A percentile compares a stretch with the other conserved stretches of the same genome.
Evolutionary conservation across 2,113 vertebrate species (phyloP).

Genomic region (Xerus inauris): DNA sequence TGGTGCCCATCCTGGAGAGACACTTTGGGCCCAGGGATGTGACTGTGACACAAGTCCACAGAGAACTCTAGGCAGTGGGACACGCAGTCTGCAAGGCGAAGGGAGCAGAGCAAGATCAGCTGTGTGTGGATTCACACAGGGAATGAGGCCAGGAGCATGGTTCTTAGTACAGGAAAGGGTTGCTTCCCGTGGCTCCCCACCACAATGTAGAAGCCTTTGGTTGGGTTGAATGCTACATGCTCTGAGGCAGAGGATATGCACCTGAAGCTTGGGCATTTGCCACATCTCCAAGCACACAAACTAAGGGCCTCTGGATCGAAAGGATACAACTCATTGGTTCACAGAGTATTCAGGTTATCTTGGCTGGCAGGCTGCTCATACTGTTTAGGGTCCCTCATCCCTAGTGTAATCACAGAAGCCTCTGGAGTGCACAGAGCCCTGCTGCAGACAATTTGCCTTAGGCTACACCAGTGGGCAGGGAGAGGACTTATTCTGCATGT

Average conservation of each 20-base stretch:
- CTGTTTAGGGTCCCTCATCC: neutral
- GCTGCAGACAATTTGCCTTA: no score
- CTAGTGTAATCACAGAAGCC: neutral
- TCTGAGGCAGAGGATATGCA: neutral
- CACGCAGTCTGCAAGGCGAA: neutral
- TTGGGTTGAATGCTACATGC: neutral
- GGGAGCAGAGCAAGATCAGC: neutral
- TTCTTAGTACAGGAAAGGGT: neutral
- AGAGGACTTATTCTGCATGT: neutral
- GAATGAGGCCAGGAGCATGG: neutral
- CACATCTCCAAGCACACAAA: neutral
- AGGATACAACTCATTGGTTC: neutral
- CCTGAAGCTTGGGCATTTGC: neutral
- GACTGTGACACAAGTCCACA: neutral
- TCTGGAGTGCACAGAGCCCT: neutral
- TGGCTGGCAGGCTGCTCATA: neutral
- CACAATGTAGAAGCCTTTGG: neutral
- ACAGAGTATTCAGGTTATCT: no score
- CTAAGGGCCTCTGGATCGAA: neutral
- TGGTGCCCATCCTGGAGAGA: no score
- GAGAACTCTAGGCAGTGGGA: neutral
- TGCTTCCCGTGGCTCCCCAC: neutral
- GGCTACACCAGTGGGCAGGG: neutral
- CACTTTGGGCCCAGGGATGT: neutral
- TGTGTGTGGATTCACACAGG: neutral